phyloP scores from a whole-genome alignment of 1,140 invertebrate species.

The Polypedilum pembai region DNA sequence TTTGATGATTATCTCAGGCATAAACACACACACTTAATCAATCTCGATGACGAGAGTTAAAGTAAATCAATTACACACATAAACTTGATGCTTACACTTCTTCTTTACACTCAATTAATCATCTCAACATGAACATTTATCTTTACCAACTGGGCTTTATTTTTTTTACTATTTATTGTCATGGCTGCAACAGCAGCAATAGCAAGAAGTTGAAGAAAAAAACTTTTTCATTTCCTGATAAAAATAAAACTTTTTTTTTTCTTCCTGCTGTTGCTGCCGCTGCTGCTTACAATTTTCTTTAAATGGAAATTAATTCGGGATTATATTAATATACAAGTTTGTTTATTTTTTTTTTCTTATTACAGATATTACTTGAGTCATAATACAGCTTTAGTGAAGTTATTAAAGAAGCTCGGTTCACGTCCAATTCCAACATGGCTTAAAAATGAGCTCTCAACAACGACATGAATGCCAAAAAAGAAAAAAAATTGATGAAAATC shows the following conservation, averaged over 20 bases:
- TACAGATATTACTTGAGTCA: slow-evolving; percentile 80
- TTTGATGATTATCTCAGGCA: too few relatives aligned
- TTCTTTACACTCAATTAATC: too few relatives aligned
- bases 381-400: slow-evolving; percentile 87
- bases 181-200: too few relatives aligned
- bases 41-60: too few relatives aligned
- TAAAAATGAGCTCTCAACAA: slow-evolving; percentile 70
- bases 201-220: not conserved
- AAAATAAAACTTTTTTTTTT: not conserved
- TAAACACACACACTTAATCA: too few relatives aligned
- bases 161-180: too few relatives aligned
- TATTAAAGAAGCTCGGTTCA: slow-evolving; percentile 74
- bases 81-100: too few relatives aligned
- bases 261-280: not conserved
- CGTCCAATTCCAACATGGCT: slow-evolving; percentile 84
- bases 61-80: too few relatives aligned
- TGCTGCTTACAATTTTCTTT: not conserved
- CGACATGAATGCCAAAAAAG: not conserved
- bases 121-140: too few relatives aligned
- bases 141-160: too few relatives aligned
- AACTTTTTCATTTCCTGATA: not conserved
- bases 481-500: not conserved
- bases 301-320: not conserved
- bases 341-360: slow-evolving; percentile 35
- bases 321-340: slow-evolving; percentile 29